Base-by-base conservation (phyloP, 2,888 invertebrate genomes). In the Cosmia pyralina region DNA sequence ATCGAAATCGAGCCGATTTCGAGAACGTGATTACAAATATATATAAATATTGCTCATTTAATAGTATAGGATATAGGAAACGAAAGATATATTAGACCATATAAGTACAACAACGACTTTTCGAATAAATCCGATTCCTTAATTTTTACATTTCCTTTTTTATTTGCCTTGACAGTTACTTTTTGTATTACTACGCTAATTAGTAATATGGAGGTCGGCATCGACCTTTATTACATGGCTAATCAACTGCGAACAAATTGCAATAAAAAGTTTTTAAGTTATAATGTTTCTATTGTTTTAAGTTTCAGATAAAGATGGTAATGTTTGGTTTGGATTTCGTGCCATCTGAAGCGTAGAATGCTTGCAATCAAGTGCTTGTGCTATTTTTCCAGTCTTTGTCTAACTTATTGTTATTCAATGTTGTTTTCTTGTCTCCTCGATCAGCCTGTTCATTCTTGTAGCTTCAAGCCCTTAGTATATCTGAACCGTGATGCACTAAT, bases 141-240 rank as follows among this genome's bases (percentile, higher is more conserved):
- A 77, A 85, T 85, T 86, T 88, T 88, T 84, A 87, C 79, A 88
- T 88, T 90, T 90, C 87, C 89, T 88, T 89, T 90, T 87, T 48
- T 87, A 80, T 85, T 90, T 86, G 85, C 95, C 94, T 94, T 94
- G 94, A 91, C 90, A 86, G 80, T 89, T 86, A 89, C 89, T 92
- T 94, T 93, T 93, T 93, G 86, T 89, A 78, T 80, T 62, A 71
- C 77, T 72, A 88, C 87, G 85, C 85, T 93, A 91, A 94, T 94
- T 94, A 93, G 81, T 82, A 81, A 87, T 75, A 84, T 83, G 87
- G 88, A 92, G 92, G 89, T 88, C 90, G 85, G 65, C 48, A 72
- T 77, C 85, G 92, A 90, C 94, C 93, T 95, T 94, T 93, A 88
- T 93, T 94, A 94, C 93, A 89, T 95, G 94, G 81, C 87, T 94